These are phyloP conservation scores for Catostylus mosaicus DNA, from an alignment of 30 jellyfish, hydroid and myxozoan genomes.

Conservation along the genomic window DNA sequence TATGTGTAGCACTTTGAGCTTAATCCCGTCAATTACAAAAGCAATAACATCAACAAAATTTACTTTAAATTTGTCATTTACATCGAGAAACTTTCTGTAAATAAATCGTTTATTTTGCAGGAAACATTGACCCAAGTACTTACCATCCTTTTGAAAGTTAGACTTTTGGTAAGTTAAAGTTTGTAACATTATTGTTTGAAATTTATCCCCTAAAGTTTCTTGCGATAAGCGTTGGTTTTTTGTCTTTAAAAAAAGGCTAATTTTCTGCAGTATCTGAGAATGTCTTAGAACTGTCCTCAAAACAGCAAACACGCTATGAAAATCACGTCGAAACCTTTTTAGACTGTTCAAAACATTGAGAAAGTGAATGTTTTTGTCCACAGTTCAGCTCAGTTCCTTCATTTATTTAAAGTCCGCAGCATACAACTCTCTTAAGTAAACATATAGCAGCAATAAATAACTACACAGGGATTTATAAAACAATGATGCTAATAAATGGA, in stretches of 20 bases:
- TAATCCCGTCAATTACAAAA: too few relatives aligned
- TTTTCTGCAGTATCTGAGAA: background rate
- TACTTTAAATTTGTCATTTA: too few relatives aligned
- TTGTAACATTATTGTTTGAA: background rate
- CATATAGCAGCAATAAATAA: too few relatives aligned
- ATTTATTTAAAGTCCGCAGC: too few relatives aligned
- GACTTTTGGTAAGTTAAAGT: conserved; percentile 81
- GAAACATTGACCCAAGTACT: conserved; percentile 91
- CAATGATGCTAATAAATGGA: too few relatives aligned
- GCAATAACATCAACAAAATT: too few relatives aligned
- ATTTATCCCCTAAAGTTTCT: too few relatives aligned
- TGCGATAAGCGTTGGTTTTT: background rate
- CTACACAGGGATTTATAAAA: too few relatives aligned
- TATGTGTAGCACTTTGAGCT: too few relatives aligned
- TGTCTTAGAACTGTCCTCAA: background rate
- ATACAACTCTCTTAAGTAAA: too few relatives aligned
- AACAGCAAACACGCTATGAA: background rate
- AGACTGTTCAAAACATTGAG: conserved; percentile 13
- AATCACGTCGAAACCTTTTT: conserved; percentile 7
- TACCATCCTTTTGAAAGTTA: conserved; percentile 81
- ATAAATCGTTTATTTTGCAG: conserved; percentile 57
- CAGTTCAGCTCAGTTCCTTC: too few relatives aligned
- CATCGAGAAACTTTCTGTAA: too few relatives aligned
- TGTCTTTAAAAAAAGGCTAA: background rate
- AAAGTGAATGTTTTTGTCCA: background rate